Base-by-base conservation (phyloP, 2,797 vertebrate species). In the Falco rusticolus region DNA sequence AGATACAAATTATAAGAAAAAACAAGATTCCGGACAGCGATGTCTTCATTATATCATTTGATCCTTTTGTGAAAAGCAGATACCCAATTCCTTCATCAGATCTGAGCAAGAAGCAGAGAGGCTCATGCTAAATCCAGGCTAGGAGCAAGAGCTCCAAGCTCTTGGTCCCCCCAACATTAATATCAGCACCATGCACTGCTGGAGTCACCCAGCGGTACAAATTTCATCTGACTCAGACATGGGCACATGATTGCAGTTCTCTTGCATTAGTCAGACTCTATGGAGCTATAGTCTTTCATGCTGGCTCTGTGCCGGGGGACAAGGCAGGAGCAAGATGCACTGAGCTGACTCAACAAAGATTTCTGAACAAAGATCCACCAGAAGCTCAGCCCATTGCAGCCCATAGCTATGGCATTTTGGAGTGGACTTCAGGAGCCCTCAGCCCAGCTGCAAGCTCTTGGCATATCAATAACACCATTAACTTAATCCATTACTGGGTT, bases 261-360 rank as follows among this genome's bases (percentile, higher is more conserved):
- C 43, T 60, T 2, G 1, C 45, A 11, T 92, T 87, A 93, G 63
- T 97, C 90, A 97, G 83, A 75, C 61, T 11, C 68, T 57, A 33
- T 6, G 31, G 64, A 91, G 70, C 43, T 92, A 60, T 25, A 56
- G n/a, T 83, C 43, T 56, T 12, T 5, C 48, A 33, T 33, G 11
- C n/a, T 89, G 90, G 77, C 63, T 74, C 66, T 77, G 60, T 70
- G 60, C 48, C 5, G 1, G 24, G 25, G 26, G 29, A 85, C 50
- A 53, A 84, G 71, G 59, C 15, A 59, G 74, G 25, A 34, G 50
- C 59, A 90, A 81, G 43, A 59, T 28, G 21, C 63, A 37, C 43
- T 41, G 66, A 96, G 86, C 92, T 95, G 88, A 96, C 70, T 93
- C 88, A 87, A 74, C 84, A 90, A 72, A 89, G 60, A 80, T 70